Conservation (phyloP, 2,797 vertebrate species). For the Carcharodon carcharias region DNA sequence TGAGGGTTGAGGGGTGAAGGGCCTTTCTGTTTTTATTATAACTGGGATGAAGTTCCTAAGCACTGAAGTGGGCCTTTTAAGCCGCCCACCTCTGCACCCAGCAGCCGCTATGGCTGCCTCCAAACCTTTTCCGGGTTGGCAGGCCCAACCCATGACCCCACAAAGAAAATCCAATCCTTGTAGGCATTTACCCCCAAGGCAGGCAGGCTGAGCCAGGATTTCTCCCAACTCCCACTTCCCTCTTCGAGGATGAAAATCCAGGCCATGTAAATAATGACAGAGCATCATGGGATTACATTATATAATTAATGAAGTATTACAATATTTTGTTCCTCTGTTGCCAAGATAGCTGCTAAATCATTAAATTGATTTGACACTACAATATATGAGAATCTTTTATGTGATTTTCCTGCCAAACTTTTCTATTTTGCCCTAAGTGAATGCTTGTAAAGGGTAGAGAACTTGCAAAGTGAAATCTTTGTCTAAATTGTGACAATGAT, state of each 20-base stretch:
- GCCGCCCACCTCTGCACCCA: no score
- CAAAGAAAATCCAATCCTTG: no score
- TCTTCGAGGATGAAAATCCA: neutral
- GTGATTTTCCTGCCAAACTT: neutral
- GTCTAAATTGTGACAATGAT: neutral
- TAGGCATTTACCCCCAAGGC: no score
- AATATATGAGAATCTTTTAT: neutral
- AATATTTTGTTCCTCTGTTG: neutral
- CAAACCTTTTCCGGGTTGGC: no score
- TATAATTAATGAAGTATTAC: neutral
- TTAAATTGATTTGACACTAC: slow-evolving; percentile 19
- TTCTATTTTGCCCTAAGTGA: neutral
- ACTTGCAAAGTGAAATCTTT: neutral
- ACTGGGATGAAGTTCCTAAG: no score
- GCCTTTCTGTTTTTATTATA: no score
- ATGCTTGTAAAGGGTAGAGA: neutral
- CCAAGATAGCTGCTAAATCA: neutral
- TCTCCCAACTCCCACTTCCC: no score
- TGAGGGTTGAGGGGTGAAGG: no score
- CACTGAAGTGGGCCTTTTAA: no score
- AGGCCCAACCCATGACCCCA: no score
- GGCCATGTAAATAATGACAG: neutral
- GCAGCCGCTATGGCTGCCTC: no score
- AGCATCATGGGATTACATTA: neutral
- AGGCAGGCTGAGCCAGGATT: no score